Percentiles rank a stretch among this genome's conserved stretches.
These are phyloP conservation scores for Sussaba pulchella DNA, from an alignment of 2,888 invertebrate genomes.

Conservation along the genomic window DNA sequence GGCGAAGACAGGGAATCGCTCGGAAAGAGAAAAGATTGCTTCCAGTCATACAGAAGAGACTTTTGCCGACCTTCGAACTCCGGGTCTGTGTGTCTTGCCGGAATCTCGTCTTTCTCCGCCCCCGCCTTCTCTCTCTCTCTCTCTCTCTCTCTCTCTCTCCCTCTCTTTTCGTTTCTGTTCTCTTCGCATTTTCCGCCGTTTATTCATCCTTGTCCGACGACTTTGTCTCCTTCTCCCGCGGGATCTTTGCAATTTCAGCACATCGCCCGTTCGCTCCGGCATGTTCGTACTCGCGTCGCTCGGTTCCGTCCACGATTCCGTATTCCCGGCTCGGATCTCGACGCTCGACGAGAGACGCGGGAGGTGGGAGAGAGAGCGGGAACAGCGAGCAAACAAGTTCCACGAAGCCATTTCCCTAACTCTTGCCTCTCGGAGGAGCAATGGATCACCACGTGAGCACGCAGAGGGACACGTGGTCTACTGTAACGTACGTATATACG, in stretches of 20 bases:
- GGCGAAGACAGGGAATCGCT: slow-evolving; percentile 66
- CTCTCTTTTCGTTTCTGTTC: slow-evolving; percentile 20
- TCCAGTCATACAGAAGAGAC: slow-evolving; percentile 49
- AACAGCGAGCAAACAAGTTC: slow-evolving; percentile 83
- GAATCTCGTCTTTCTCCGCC: slow-evolving; percentile 54
- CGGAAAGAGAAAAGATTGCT: slow-evolving; percentile 63
- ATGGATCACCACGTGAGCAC: slow-evolving; percentile 81
- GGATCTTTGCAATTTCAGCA: slow-evolving; percentile 78
- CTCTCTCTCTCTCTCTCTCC: too few relatives aligned
- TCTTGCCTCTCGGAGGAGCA: slow-evolving; percentile 82
- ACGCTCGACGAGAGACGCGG: slow-evolving; percentile 58
- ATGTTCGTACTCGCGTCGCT: slow-evolving; percentile 39
- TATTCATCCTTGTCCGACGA: slow-evolving; percentile 10
- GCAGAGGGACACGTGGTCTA: slow-evolving; percentile 73
- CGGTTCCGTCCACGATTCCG: slow-evolving; percentile 74
- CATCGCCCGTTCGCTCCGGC: slow-evolving; percentile 67
- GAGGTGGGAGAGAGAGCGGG: too few relatives aligned
- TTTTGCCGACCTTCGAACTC: slow-evolving; percentile 66
- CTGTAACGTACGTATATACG: slow-evolving; percentile 49
- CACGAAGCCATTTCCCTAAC: slow-evolving; percentile 83
- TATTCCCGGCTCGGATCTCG: slow-evolving; percentile 78
- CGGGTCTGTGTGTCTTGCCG: slow-evolving; percentile 51
- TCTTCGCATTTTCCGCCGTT: neutral
- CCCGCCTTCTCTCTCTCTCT: too few relatives aligned
- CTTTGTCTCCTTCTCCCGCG: slow-evolving; percentile 16